These are phyloP conservation scores for Okamejei kenojei DNA, from an alignment of 2,797 vertebrate genomes.

Conservation along the genomic window DNA sequence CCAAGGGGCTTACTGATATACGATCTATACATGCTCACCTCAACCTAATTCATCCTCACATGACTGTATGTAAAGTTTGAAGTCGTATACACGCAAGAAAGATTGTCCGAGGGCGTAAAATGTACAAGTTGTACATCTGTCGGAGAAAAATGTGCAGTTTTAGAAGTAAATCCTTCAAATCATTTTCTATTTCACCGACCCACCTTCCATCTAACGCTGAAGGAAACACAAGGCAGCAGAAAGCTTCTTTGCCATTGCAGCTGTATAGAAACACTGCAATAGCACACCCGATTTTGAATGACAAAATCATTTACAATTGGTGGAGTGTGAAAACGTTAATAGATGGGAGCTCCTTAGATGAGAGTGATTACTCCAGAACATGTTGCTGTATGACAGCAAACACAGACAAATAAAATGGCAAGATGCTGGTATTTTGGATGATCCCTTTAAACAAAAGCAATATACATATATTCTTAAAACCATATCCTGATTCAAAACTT, in stretches of 20 bases:
- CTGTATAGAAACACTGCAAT: not conserved
- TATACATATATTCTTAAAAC: slow-evolving; percentile 23
- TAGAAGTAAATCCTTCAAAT: not conserved
- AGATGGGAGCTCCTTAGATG: not conserved
- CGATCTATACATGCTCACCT: not conserved
- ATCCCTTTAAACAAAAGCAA: slow-evolving; percentile 28
- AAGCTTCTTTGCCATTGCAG: too few relatives aligned
- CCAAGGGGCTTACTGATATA: not conserved
- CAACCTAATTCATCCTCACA: not conserved
- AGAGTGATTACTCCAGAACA: not conserved
- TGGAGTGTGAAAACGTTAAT: not conserved
- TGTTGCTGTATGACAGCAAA: not conserved
- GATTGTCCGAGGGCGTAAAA: not conserved
- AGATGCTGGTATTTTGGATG: slow-evolving; percentile 30
- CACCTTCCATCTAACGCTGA: not conserved
- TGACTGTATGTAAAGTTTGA: not conserved
- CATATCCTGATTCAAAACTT: not conserved
- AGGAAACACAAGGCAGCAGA: not conserved
- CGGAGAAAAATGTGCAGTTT: not conserved
- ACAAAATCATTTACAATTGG: not conserved
- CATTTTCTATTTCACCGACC: not conserved
- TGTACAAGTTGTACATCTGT: not conserved
- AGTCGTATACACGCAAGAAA: not conserved
- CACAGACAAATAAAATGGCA: not conserved
- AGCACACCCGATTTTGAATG: not conserved